Evolutionary conservation across 2,113 vertebrate genomes (phyloP).

Genomic region (Rhadina sibilatrix): DNA sequence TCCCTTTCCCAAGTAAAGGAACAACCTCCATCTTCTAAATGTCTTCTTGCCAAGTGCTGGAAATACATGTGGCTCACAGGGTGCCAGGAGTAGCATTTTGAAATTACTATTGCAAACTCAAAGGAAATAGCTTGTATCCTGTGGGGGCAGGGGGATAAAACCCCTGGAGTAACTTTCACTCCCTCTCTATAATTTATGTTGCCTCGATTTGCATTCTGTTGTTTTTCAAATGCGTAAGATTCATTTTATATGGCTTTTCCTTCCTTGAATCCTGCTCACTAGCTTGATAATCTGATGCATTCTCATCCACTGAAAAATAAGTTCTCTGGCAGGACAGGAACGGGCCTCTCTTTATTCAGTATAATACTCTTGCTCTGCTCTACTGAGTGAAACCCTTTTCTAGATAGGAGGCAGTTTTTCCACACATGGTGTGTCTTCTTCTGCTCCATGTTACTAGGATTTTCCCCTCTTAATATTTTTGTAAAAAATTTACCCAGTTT

Average conservation of each 20-base stretch:
- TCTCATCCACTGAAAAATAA: background rate
- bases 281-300: background rate
- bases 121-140: slow-evolving; percentile 57
- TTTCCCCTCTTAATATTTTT: background rate
- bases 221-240: background rate
- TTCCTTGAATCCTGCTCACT: background rate
- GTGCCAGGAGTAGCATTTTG: slow-evolving; percentile 52
- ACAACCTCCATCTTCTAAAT: background rate
- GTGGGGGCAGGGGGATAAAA: slow-evolving; percentile 13
- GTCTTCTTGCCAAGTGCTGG: slow-evolving; percentile 45
- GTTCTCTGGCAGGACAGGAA: background rate
- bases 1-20: slow-evolving; percentile 14
- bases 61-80: slow-evolving; percentile 10
- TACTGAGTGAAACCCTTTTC: background rate
- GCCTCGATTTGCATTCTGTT: slow-evolving; percentile 38
- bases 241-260: background rate
- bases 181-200: slow-evolving; percentile 21
- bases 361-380: background rate
- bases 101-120: slow-evolving; percentile 47
- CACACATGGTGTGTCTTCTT: background rate
- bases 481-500: background rate
- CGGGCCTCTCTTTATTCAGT: background rate
- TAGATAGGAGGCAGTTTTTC: background rate
- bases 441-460: background rate
- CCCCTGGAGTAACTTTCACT: slow-evolving; percentile 12